Percentiles rank a stretch among this genome's conserved stretches.
phyloP scores from a whole-genome alignment of 1,140 invertebrate species.

The Maniola jurtina region DNA sequence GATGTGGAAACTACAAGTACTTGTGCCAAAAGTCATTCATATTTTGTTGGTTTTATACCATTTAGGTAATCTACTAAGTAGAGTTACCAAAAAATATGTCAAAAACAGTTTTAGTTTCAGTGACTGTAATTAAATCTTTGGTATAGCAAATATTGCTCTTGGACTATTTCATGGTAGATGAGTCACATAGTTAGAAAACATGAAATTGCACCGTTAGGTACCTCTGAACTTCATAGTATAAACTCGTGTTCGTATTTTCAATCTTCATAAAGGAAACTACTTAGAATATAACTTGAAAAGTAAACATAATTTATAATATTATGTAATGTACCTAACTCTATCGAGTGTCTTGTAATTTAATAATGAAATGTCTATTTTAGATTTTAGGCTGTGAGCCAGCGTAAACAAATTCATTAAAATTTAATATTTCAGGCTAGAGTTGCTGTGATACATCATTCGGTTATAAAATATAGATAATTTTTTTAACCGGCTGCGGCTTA shows the following conservation, averaged over 20 bases:
- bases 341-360: slow-evolving; percentile 56
- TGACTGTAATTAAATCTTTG: background rate
- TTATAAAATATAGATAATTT: slow-evolving; percentile 57
- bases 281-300: slow-evolving; percentile 34
- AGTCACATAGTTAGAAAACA: slow-evolving; percentile 22
- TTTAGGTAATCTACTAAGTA: slow-evolving; percentile 20
- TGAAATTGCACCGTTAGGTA: slow-evolving; percentile 23
- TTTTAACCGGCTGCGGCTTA: slow-evolving; percentile 33
- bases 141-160: slow-evolving; percentile 25
- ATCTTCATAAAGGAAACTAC: slow-evolving; percentile 43
- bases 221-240: slow-evolving; percentile 21
- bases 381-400: slow-evolving; percentile 74
- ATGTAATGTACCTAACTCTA: slow-evolving; percentile 40
- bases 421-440: slow-evolving; percentile 75
- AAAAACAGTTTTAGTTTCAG: slow-evolving; percentile 6
- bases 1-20: slow-evolving; percentile 3
- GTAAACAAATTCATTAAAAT: slow-evolving; percentile 66
- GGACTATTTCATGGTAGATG: slow-evolving; percentile 27
- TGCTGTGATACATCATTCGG: slow-evolving; percentile 77
- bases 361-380: slow-evolving; percentile 64
- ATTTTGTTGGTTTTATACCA: slow-evolving; percentile 18
- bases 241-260: slow-evolving; percentile 53
- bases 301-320: slow-evolving; percentile 33
- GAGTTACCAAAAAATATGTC: slow-evolving; percentile 9
- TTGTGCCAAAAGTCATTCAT: slow-evolving; percentile 32